A percentile compares a stretch with the other conserved stretches of the same genome.
phyloP scores from a whole-genome alignment of 2,113 vertebrate genomes.

The Istiophorus platypterus region DNA sequence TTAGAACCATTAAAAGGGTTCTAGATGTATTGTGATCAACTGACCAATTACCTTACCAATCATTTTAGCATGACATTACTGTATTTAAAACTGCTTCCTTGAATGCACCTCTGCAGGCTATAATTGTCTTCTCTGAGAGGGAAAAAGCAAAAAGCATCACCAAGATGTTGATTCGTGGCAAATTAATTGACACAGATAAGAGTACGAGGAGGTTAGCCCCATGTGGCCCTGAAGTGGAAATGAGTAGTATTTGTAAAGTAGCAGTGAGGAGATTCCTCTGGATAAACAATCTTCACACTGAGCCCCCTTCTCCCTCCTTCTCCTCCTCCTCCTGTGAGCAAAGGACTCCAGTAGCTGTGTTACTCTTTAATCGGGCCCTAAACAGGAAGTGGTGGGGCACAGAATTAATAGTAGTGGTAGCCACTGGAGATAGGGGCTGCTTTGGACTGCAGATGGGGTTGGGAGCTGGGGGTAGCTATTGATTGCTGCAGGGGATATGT shows the following conservation, averaged over 20 bases:
- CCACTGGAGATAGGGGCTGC: constrained; percentile 48
- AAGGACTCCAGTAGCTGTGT: constrained; percentile 58
- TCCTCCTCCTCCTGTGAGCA: constrained; percentile 54
- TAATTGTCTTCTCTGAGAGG: constrained; percentile 22
- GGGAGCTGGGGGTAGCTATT: constrained; percentile 55
- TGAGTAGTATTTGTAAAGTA: constrained; percentile 42
- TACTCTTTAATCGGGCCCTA: constrained; percentile 66
- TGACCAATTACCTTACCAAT: no score
- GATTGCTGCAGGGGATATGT: constrained; percentile 70
- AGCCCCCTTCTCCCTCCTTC: constrained; percentile 17
- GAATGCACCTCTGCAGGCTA: neutral
- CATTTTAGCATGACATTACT: neutral
- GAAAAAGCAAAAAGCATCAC: neutral
- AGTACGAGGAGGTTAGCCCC: constrained; percentile 28
- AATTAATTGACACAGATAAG: constrained; percentile 38
- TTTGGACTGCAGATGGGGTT: constrained; percentile 51
- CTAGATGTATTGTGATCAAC: neutral
- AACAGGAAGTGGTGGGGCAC: constrained; percentile 61
- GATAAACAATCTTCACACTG: constrained; percentile 67
- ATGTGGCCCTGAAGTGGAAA: constrained; percentile 50
- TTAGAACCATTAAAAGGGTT: neutral
- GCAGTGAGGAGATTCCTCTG: constrained; percentile 55
- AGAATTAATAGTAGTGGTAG: constrained; percentile 68
- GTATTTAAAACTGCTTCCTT: neutral
- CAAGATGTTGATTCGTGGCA: constrained; percentile 26